These are phyloP conservation scores for Agrotis exclamationis DNA, from an alignment of 2,888 invertebrate genomes.

Conservation along the genomic window DNA sequence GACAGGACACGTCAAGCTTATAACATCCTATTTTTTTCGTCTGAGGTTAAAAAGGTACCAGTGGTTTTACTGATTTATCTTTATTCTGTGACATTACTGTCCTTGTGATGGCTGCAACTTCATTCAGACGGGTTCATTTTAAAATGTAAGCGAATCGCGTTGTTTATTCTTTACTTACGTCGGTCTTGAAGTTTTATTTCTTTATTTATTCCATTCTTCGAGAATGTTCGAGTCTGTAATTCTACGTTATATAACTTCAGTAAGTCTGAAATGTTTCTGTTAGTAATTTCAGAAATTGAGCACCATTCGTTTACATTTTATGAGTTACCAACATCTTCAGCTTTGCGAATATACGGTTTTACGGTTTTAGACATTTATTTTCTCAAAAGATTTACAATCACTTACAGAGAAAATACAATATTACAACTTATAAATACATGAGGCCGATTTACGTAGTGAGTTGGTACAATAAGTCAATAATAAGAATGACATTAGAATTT, in stretches of 20 bases:
- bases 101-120: conserved; percentile 51
- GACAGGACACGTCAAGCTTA: too few relatives aligned
- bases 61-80: neutral
- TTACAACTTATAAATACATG: too few relatives aligned
- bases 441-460: too few relatives aligned
- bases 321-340: neutral
- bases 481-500: too few relatives aligned
- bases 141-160: conserved; percentile 54
- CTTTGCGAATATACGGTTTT: conserved; percentile 5
- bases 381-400: too few relatives aligned
- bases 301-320: neutral
- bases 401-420: too few relatives aligned
- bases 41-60: neutral
- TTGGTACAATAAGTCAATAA: too few relatives aligned
- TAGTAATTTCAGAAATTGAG: neutral
- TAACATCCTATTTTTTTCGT: too few relatives aligned
- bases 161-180: conserved; percentile 44
- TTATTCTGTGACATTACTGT: conserved; percentile 12
- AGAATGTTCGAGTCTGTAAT: conserved; percentile 12
- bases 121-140: conserved; percentile 52
- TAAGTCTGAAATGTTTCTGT: neutral
- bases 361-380: too few relatives aligned
- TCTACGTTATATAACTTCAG: conserved; percentile 9
- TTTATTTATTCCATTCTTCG: conserved; percentile 41
- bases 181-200: conserved; percentile 40